These are phyloP conservation scores for Atta texana DNA, from an alignment of 1,140 invertebrate genomes.

Conservation along the genomic window DNA sequence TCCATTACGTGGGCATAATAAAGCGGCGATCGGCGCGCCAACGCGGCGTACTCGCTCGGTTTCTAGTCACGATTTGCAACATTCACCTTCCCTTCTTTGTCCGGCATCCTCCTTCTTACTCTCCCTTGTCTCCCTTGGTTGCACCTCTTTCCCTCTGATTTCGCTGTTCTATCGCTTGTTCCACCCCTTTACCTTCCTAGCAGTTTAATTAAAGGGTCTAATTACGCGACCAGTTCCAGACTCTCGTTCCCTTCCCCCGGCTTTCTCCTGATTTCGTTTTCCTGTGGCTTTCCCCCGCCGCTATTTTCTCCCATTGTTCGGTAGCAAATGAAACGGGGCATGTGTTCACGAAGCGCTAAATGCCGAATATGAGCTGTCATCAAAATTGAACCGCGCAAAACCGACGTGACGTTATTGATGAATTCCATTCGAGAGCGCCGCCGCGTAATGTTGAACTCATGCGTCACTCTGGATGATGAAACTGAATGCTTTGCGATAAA, in stretches of 20 bases:
- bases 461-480: slow-evolving; percentile 42
- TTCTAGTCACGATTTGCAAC: slow-evolving; percentile 47
- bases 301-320: slow-evolving; percentile 34
- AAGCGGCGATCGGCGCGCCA: slow-evolving; percentile 43
- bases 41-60: background rate
- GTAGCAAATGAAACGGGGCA: slow-evolving; percentile 55
- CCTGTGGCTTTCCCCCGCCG: background rate
- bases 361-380: slow-evolving; percentile 57
- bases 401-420: slow-evolving; percentile 57
- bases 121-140: background rate
- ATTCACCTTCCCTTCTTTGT: slow-evolving; percentile 44
- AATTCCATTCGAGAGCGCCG: slow-evolving; percentile 42
- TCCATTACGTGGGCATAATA: slow-evolving; percentile 63
- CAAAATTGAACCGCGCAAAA: slow-evolving; percentile 48
- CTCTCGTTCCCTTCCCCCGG: slow-evolving; percentile 26
- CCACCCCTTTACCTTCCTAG: slow-evolving; percentile 29
- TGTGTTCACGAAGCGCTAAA: slow-evolving; percentile 42
- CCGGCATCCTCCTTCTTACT: slow-evolving; percentile 34
- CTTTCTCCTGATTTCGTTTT: slow-evolving; percentile 45
- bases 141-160: no score
- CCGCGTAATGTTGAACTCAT: slow-evolving; percentile 33
- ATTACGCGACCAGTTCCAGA: slow-evolving; percentile 68
- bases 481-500: slow-evolving; percentile 58
- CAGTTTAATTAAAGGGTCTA: slow-evolving; percentile 74
- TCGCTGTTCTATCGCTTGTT: slow-evolving; percentile 13